phyloP scores from a whole-genome alignment of 2,113 vertebrate species.

The Tyrannus savana region DNA sequence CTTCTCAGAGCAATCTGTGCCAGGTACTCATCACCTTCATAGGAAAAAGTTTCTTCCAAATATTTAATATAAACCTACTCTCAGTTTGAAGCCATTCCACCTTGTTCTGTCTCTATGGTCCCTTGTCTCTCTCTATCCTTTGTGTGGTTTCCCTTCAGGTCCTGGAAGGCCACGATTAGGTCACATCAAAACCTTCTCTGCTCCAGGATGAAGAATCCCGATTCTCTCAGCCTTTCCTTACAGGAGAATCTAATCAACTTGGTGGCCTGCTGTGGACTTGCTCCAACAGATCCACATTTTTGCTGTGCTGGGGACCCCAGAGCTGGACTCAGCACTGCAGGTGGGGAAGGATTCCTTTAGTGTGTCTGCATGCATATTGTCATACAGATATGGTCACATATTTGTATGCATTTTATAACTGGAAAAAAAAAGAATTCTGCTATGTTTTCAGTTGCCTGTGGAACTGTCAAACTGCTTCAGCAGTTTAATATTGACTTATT shows the following conservation, averaged over 20 bases:
- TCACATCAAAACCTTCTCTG: accelerated
- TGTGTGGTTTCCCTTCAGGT: accelerated
- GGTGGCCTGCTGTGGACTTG: neutral
- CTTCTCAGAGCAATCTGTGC: accelerated
- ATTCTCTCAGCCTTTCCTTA: accelerated
- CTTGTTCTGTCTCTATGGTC: neutral
- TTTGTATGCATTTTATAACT: neutral
- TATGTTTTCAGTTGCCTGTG: neutral
- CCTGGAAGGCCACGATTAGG: accelerated
- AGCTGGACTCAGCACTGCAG: neutral
- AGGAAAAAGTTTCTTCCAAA: neutral
- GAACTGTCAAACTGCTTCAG: neutral
- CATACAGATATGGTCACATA: too few species aligned
- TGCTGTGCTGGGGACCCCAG: neutral
- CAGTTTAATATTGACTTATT: neutral
- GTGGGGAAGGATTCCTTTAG: neutral
- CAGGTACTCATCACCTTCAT: accelerated
- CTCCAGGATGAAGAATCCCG: accelerated
- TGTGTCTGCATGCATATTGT: too few species aligned
- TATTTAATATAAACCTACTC: neutral
- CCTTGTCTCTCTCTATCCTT: neutral
- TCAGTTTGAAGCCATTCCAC: neutral
- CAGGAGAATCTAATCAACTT: neutral
- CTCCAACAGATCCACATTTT: neutral
- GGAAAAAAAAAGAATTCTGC: neutral